Base-by-base conservation (phyloP, 2,888 invertebrate species). In the Brenthis hecate region DNA sequence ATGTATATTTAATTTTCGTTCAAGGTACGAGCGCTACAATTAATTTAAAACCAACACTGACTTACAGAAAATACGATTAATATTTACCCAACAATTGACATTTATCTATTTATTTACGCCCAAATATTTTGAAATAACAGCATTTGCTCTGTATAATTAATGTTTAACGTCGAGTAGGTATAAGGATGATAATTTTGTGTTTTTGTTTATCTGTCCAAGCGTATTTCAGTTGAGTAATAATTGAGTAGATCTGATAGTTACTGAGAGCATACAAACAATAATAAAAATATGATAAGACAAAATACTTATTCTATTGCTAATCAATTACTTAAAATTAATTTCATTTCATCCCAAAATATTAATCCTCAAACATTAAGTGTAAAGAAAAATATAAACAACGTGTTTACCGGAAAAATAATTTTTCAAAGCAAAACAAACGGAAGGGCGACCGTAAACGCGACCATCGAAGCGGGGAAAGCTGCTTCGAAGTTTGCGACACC, bases 371-470 rank as follows among this genome's bases (percentile, higher is more conserved):
- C 53, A 14, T 54, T 61, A 36, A 56, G 51, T 36, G 23, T 56
- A 50, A 57, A 68, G 69, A 58, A 55, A 69, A 73, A 70, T 70
- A 63, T 70, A 67, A 72, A 73, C 72, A 72, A 32, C 56, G 69
- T 65, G 67, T 67, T 69, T 66, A 69, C 68, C 69, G 58, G 47
- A 51, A 43, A 63, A 65, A 67, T 69, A 55, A 73, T 73, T 72
- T 73, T 69, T 73, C 73, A 70, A 66, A 68, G 72, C 66, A 63
- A 68, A 72, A 57, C 50, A 64, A 66, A 61, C 61, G 57, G 11
- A 43, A 11, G 36, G 36, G 61, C 65, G 56, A 66, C 73, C 60
- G 63, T 72, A 55, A 72, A 65, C 72, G 61, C 72, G 67, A 58
- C 68, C 68, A 56, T 16, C 58, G 65, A 56, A 60, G 72, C 68